Conservation (phyloP, 2,797 vertebrate genomes). For the Acrossocheilus wenchowensis region DNA sequence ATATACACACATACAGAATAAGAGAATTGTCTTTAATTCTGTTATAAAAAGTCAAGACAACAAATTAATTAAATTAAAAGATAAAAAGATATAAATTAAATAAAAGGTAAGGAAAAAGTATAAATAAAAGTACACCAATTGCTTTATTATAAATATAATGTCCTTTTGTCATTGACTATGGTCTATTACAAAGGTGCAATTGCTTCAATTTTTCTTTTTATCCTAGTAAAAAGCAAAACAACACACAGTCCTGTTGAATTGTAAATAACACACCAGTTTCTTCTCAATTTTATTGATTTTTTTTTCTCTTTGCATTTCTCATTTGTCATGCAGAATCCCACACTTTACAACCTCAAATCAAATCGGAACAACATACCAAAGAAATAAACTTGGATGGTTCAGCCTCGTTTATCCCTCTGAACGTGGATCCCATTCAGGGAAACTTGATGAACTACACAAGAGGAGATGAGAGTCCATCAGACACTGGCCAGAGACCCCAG, state of each 20-base stretch:
- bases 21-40: not conserved
- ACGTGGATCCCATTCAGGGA: conserved; percentile 66
- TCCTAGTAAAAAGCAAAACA: not conserved
- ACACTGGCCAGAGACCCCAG: conserved; percentile 49
- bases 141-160: not conserved
- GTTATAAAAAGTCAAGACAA: not conserved
- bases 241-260: not conserved
- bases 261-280: not conserved
- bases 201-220: not conserved
- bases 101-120: not conserved
- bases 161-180: not conserved
- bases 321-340: conserved; percentile 62
- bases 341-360: conserved; percentile 66
- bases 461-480: conserved; percentile 49
- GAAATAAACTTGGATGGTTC: conserved; percentile 55
- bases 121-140: not conserved
- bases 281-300: not conserved
- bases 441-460: conserved; percentile 64
- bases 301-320: conserved; percentile 25
- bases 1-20: no score
- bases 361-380: conserved; percentile 76
- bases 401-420: conserved; percentile 63
- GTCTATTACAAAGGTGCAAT: not conserved
- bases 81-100: not conserved
- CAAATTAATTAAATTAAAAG: not conserved